Base-by-base conservation (phyloP, 2,113 vertebrate genomes). In the Furnarius figulus region DNA sequence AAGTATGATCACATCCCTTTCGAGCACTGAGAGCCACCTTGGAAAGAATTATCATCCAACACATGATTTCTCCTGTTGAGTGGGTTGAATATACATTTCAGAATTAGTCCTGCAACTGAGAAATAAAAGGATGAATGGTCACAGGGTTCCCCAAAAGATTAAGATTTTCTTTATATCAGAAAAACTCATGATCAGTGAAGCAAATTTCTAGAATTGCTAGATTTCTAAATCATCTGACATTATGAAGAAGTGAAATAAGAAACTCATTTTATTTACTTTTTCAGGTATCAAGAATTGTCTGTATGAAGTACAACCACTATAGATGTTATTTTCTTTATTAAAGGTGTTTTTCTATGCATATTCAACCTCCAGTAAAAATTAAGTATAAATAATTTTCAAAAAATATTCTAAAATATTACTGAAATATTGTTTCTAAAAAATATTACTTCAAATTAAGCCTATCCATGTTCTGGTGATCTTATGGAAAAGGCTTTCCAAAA, bases 271-370 rank as follows among this genome's bases (percentile, higher is more conserved):
- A 18, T 19, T 40, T 46, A 30, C 11, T n/a, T 84, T 63, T 74
- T 65, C 12, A 16, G 5, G 4, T 77, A 44, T 58, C 21, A 40
- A 58, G 35, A 82, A 49, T 35, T 59, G 2, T 50, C 24, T 61
- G 27, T 27, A 70, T n/a, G 25, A 91, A 85, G 3, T 17, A 33
- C 22, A 59, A 40, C 4, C 28, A 46, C 35, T 70, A 25, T 5
- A 82, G 5, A 28, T 24, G 10, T 12, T 44, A 59, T 40, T 91
- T 85, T 40, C 6, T 67, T 53, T 49, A 59, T 25, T 61, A 40
- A 46, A 80, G 2, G 2, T 44, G 4, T 2, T 5, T 82, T 91
- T 59, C 16, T 61, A 6, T 27, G 30, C 0, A 0, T 40, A 74
- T 5, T 74, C 11, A 49, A 30, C 8, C 15, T 55, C 19, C 9